Evolutionary conservation across 2,797 vertebrate genomes (phyloP), one percentile per base, ranked within the genome.

Genomic region (Dendrocincla tyrannina): DNA sequence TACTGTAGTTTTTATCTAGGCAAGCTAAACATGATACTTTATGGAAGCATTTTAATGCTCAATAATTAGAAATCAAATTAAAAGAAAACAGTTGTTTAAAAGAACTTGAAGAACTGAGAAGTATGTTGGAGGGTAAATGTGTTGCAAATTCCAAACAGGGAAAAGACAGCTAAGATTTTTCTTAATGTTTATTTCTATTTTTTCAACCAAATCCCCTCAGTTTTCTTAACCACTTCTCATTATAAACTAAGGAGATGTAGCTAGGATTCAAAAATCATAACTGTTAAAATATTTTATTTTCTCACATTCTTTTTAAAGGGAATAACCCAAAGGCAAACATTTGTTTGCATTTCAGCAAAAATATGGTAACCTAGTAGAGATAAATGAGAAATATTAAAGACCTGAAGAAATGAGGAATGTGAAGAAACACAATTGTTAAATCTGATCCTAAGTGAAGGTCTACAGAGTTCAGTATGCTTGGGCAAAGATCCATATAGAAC

Each of bases 301-400:
- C 64, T 77, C 44, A 89, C 47, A 18, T 74, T 82, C 90, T 88
- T 90, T 93, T 91, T 66, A 62, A 33, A 76, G 67, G 53, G 42
- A 91, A 49, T 88, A 95, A 74, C 35, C 67, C 64, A 95, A 93
- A 95, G 81, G 78, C 63, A 94, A 93, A 72, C 9, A 82, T 63
- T 93, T 76, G 41, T 78, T 94, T 83, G 76, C 39, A 93, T 93
- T 89, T 87, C 86, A 69, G 53, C 73, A 44, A 68, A 93, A 93
- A 89, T 52, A 63, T 44, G 32, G 73, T 56, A 95, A 86, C 66
- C 56, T 92, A 59, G 63, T 62, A 75, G 64, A 77, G n/a, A 75
- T 41, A 95, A 96, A 93, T 81, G 35, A 95, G 69, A 87, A 85
- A 84, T 78, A 91, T 76, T 91, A 78, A 82, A 88, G 62, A 94